Conservation (phyloP, 2,113 vertebrate species). For the Neogobius melanostomus region DNA sequence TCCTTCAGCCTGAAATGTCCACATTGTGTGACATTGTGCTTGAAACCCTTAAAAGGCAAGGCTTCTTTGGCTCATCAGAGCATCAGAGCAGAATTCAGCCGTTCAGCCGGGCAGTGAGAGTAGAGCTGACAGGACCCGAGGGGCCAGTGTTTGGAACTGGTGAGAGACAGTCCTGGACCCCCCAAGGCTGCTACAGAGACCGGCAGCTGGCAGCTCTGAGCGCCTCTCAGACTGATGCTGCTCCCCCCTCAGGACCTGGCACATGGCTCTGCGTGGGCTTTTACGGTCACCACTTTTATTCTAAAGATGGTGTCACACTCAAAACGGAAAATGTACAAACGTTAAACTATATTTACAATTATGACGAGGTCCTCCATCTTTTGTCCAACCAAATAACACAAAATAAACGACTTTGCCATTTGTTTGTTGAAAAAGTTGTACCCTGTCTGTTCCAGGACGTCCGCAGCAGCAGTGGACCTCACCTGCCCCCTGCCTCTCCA, state of each 20-base stretch:
- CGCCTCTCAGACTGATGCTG: slow-evolving; percentile 12
- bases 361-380: no score
- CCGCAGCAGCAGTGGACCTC: slow-evolving; percentile 76
- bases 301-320: no score
- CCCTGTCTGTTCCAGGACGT: slow-evolving; percentile 77
- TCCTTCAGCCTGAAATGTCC: no score
- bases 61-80: no score
- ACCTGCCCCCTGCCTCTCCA: slow-evolving; percentile 82
- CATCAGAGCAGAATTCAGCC: neutral
- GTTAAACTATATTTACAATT: no score
- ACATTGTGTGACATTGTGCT: neutral
- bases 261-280: neutral
- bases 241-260: neutral
- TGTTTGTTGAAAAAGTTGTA: neutral
- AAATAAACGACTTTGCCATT: no score
- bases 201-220: slow-evolving; percentile 6
- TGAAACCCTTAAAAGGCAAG: neutral
- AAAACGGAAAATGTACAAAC: no score
- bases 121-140: neutral
- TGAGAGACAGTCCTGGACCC: neutral
- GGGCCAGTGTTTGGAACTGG: neutral
- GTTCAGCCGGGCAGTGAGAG: slow-evolving; percentile 3
- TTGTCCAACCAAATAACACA: no score
- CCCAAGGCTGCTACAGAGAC: neutral
- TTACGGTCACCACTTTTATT: neutral